These are phyloP conservation scores for Rhinoraja longicauda DNA, from an alignment of 2,797 vertebrate species.

Conservation along the genomic window DNA sequence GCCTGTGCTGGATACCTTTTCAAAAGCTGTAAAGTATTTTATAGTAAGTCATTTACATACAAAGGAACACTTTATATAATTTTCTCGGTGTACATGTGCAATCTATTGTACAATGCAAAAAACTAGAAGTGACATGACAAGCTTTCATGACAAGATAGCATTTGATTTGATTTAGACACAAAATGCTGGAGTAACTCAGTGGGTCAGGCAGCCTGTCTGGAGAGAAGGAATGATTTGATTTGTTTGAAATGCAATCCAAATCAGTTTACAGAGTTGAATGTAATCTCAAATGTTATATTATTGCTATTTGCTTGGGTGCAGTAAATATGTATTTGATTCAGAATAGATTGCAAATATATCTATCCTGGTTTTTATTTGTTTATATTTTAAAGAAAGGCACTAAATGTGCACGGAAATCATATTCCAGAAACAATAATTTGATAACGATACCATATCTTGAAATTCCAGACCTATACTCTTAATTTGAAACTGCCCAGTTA, in stretches of 20 bases:
- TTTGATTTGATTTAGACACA: neutral
- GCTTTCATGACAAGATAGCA: neutral
- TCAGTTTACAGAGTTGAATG: neutral
- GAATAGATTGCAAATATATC: neutral
- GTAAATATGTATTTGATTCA: neutral
- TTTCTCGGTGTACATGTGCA: neutral
- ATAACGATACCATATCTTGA: neutral
- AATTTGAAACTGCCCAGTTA: neutral
- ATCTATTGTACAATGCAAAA: neutral
- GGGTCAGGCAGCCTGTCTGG: no score
- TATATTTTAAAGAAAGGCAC: neutral
- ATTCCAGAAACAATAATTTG: neutral
- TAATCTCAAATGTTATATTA: neutral
- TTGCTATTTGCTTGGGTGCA: neutral
- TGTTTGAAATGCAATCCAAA: neutral
- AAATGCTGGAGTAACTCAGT: no score
- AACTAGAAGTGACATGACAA: neutral
- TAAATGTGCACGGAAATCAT: neutral
- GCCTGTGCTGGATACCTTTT: neutral
- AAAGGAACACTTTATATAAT: neutral
- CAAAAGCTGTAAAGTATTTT: neutral
- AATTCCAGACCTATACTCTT: neutral
- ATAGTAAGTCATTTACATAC: neutral
- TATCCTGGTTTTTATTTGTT: neutral
- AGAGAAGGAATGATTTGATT: neutral